phyloP scores from a whole-genome alignment of 2,888 invertebrate species.

The Tetragonula carbonaria region DNA sequence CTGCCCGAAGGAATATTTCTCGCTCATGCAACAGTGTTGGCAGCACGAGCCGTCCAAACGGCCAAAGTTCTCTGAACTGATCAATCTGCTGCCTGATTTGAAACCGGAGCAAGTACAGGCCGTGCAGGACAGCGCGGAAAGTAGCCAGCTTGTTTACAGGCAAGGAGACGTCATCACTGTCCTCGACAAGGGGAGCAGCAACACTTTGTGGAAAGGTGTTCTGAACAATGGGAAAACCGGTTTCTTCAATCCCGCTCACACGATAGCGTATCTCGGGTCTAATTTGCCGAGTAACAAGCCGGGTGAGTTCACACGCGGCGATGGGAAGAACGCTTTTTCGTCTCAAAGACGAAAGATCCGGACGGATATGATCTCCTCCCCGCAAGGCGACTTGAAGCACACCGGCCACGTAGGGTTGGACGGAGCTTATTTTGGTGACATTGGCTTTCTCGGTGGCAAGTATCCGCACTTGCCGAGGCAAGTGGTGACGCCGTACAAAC shows the following conservation, averaged over 20 bases:
- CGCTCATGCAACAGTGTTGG: conserved; percentile 98
- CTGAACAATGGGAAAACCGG: conserved; percentile 96
- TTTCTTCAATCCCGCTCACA: conserved; percentile 94
- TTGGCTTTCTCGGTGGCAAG: conserved; percentile 90
- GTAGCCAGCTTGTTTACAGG: conserved; percentile 92
- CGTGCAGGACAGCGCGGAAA: conserved; percentile 87
- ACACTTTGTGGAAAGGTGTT: conserved; percentile 94
- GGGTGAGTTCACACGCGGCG: conserved; percentile 85
- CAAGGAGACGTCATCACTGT: conserved; percentile 97
- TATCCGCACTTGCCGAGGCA: conserved; percentile 93
- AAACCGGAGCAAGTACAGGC: conserved; percentile 97
- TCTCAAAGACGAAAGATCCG: conserved; percentile 88
- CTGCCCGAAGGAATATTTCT: conserved; percentile 96
- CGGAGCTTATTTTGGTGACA: conserved; percentile 98
- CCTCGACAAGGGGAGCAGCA: conserved; percentile 89
- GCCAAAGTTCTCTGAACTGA: conserved; percentile 95
- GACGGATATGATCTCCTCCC: conserved; percentile 97
- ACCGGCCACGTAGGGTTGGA: conserved; percentile 98
- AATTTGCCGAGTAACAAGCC: conserved; percentile 88
- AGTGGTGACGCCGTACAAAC: conserved; percentile 94
- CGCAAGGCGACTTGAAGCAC: conserved; percentile 98
- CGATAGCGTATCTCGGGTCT: conserved; percentile 94
- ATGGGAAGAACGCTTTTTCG: conserved; percentile 87
- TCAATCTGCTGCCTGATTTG: conserved; percentile 91
- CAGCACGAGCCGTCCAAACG: conserved; percentile 94